Evolutionary conservation across 2,113 vertebrate species (phyloP), one percentile per base, ranked within the genome.

Genomic region (Corydoras sp.): DNA sequence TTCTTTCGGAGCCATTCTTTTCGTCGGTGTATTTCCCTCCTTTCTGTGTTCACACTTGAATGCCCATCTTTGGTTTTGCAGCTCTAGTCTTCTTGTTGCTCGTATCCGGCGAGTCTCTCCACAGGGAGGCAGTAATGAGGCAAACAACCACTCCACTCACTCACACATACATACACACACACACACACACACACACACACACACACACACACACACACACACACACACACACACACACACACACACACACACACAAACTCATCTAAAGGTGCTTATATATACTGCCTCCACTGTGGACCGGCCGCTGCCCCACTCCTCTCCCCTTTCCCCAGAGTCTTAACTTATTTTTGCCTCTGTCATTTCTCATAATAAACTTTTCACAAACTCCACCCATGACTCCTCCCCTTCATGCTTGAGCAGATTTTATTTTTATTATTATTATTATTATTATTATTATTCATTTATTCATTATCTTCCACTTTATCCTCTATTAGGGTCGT

Each of bases 361-460:
- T 88, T 89, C 86, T 88, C 82, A 80, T 80, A 95, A 92, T 91
- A 92, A 92, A 93, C 77, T 88, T 86, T 87, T 83, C 86, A 89
- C 77, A 86, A 86, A 87, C 73, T 88, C 85, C 81, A 77, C 71
- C 69, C 76, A 8, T 14, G 43, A 51, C 15, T 53, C 69, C 35
- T 68, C 58, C 10, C 58, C 74, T 3, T 72, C 60, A 48, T 12
- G 4, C 35, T 43, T 43, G 4, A 43, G 35, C 35, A 24, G 18
- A 24, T 24, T 24, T 24, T 24, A n/a, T n/a, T n/a, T n/a, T n/a
- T n/a, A n/a, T n/a, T n/a, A n/a, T n/a, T n/a, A n/a, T n/a, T n/a
- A n/a, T n/a, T n/a, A n/a, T n/a, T n/a, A n/a, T n/a, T n/a, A n/a
- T n/a, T n/a, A n/a, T n/a, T 2, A 24, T 24, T 24, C 18, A 24